Evolutionary conservation across 2,797 vertebrate genomes (phyloP).

Genomic region (Cheirogaleus major): DNA sequence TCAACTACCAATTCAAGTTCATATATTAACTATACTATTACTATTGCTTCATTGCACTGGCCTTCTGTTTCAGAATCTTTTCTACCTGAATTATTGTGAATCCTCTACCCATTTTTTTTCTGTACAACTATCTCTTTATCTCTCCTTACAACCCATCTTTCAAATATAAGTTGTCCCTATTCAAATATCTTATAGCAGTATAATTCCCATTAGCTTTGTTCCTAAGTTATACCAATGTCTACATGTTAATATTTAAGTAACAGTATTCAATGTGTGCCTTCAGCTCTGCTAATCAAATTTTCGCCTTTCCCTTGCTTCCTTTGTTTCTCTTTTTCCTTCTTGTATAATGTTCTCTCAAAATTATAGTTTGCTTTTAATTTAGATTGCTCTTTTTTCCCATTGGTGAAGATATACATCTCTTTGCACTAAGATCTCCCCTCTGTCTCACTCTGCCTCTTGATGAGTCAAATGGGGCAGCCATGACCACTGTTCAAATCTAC

Average conservation of each 20-base stretch:
- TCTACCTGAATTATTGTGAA: conserved; percentile 26
- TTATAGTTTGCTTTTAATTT: not conserved
- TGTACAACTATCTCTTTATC: not conserved
- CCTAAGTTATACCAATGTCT: not conserved
- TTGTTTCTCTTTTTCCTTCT: not conserved
- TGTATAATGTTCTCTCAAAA: not conserved
- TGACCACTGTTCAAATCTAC: not conserved
- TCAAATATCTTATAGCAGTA: not conserved
- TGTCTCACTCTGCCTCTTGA: not conserved
- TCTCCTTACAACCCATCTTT: not conserved
- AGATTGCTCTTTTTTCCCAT: not conserved
- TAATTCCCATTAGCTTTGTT: not conserved
- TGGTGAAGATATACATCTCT: not conserved
- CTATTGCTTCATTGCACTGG: not conserved
- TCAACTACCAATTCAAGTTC: conserved; percentile 37
- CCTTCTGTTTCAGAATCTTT: conserved; percentile 51
- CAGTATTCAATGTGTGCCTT: not conserved
- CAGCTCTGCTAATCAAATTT: not conserved
- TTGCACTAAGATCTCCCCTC: not conserved
- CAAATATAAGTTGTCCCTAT: not conserved
- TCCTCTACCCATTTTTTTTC: not conserved
- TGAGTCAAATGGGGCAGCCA: not conserved
- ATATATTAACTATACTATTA: not conserved
- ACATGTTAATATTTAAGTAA: not conserved
- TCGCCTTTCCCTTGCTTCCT: not conserved